Evolutionary conservation across 2,113 vertebrate genomes (phyloP).

Genomic region (Alethe diademata): DNA sequence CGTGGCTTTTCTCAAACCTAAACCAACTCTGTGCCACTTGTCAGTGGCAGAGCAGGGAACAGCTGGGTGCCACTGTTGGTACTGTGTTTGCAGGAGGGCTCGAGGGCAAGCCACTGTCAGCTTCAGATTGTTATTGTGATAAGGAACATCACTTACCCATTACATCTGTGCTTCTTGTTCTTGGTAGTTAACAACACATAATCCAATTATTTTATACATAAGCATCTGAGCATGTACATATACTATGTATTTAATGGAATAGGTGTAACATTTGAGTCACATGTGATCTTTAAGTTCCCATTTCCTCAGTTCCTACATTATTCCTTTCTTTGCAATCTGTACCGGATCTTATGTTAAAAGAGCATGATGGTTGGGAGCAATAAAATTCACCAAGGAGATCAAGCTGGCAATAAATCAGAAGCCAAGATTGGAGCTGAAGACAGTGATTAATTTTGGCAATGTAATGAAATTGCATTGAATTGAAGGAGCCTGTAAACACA

Average conservation of each 20-base stretch:
- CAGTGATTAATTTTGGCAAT: constrained; percentile 36
- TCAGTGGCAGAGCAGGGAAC: neutral
- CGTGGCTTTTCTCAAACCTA: neutral
- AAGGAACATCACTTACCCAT: neutral
- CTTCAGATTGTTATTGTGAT: neutral
- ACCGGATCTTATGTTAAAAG: neutral
- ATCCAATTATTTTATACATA: neutral
- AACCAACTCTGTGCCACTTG: neutral
- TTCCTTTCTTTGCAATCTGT: neutral
- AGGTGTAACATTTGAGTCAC: neutral
- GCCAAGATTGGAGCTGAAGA: constrained; percentile 14
- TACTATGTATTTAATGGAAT: neutral
- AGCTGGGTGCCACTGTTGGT: neutral
- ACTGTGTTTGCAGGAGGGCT: neutral
- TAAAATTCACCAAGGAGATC: constrained; percentile 32
- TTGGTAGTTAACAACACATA: neutral
- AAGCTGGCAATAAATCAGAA: constrained; percentile 45
- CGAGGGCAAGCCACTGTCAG: neutral
- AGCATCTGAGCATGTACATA: neutral
- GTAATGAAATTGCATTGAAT: constrained; percentile 8
- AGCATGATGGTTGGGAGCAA: neutral
- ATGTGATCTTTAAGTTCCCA: neutral
- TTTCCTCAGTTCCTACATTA: neutral
- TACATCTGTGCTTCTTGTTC: neutral
- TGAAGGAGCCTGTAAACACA: constrained; percentile 15